Percentiles rank a stretch among this genome's conserved stretches.
These are phyloP conservation scores for Orgyia antiqua DNA, from an alignment of 2,888 invertebrate species.

Conservation along the genomic window DNA sequence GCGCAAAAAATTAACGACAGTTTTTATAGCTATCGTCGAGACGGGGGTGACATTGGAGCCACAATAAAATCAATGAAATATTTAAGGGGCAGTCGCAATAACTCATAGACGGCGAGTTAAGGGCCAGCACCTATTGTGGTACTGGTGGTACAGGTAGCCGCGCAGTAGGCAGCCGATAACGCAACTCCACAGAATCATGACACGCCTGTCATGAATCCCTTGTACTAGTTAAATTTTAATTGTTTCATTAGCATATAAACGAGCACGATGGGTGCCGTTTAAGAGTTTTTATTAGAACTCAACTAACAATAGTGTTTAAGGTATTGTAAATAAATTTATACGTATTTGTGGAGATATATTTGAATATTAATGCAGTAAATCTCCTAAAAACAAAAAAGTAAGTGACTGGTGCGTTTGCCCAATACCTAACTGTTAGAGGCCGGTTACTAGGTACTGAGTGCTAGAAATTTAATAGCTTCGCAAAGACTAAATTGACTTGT, in stretches of 20 bases:
- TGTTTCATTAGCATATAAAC: conserved; percentile 34
- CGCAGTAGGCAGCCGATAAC: conserved; percentile 45
- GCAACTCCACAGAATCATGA: conserved; percentile 28
- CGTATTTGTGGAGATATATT: no score
- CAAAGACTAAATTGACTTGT: no score
- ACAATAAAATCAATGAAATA: conserved; percentile 78
- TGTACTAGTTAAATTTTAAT: conserved; percentile 33
- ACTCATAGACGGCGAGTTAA: conserved; percentile 56
- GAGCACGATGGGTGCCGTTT: conserved; percentile 7
- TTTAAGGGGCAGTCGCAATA: conserved; percentile 62
- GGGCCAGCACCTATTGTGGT: conserved; percentile 47
- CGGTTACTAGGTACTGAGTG: no score
- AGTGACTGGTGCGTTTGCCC: no score
- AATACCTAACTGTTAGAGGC: no score
- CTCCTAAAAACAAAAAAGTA: no score
- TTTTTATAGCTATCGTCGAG: conserved; percentile 66
- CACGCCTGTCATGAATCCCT: conserved; percentile 6
- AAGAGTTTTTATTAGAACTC: conserved; percentile 1
- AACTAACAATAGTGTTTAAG: no score
- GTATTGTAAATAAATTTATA: no score
- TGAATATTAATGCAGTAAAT: no score
- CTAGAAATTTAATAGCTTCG: no score
- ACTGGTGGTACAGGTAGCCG: conserved; percentile 60
- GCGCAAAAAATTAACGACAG: conserved; percentile 55
- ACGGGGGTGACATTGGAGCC: conserved; percentile 75